Base-by-base conservation (phyloP, 2,113 vertebrate species). In the Heloderma charlesbogerti region DNA sequence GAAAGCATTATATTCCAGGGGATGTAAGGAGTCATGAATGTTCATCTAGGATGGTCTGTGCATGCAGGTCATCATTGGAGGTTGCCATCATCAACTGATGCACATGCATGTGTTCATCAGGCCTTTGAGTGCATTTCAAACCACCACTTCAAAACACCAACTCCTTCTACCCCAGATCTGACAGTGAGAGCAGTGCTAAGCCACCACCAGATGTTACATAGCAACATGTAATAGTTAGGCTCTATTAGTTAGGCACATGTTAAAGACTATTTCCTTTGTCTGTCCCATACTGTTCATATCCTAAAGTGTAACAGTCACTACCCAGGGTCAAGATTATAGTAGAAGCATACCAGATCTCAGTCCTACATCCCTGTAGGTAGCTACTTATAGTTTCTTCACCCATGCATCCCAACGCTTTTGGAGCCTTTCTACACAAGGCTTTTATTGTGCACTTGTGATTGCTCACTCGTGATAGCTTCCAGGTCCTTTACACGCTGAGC, bases 371-470 rank as follows among this genome's bases (percentile, higher is more conserved):
- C 3, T 40, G 6, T 40, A 40, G n/a, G 29, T 13, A 37, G 80
- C 16, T 0, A 37, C 85, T 25, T 7, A n/a, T 74, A 40, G 2
- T 77, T 66, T 37, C 29, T 51, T 54, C 51, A 43, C 0, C 0
- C 1, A 71, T 48, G 72, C 34, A 90, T 92, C 8, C 15, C 31
- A 54, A 63, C 31, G 1, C 6, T 57, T 25, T 34, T 77, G n/a
- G n/a, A n/a, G n/a, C n/a, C n/a, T n/a, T n/a, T n/a, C n/a, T n/a
- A n/a, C n/a, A n/a, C n/a, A n/a, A n/a, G n/a, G n/a, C n/a, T n/a
- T n/a, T n/a, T n/a, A n/a, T n/a, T n/a, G n/a, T n/a, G n/a, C n/a
- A n/a, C n/a, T n/a, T n/a, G n/a, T n/a, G n/a, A n/a, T n/a, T n/a
- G n/a, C n/a, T n/a, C n/a, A n/a, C n/a, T n/a, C n/a, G n/a, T n/a